Conservation (phyloP, 2,113 vertebrate species). For the Indicator indicator region DNA sequence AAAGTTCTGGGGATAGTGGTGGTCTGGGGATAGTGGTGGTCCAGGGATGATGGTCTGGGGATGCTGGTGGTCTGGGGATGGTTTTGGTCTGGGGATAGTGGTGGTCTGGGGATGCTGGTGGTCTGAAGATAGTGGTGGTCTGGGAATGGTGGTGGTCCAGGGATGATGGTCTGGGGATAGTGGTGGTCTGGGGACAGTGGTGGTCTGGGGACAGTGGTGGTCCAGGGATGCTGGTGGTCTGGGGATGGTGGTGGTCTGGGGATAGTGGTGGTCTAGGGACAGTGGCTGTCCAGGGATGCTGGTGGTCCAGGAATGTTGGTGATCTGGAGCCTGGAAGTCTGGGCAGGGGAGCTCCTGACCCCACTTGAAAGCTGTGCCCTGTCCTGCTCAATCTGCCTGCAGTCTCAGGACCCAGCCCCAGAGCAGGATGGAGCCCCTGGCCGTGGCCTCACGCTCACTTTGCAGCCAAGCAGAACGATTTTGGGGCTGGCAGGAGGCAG, state of each 20-base stretch:
- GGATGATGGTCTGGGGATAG: accelerated
- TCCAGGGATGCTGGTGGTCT: background rate
- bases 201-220: background rate
- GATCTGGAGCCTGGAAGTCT: accelerated
- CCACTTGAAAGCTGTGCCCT: background rate
- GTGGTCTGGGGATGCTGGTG: accelerated
- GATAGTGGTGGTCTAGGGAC: background rate
- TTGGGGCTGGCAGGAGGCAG: background rate
- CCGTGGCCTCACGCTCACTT: background rate
- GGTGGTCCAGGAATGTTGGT: background rate
- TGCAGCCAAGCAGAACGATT: background rate
- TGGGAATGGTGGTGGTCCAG: accelerated
- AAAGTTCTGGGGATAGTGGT: no score
- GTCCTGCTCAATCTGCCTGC: accelerated
- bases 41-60: background rate
- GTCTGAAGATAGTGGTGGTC: accelerated
- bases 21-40: accelerated
- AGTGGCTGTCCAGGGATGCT: background rate
- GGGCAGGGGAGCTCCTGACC: background rate
- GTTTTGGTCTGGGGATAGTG: background rate
- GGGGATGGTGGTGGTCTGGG: background rate
- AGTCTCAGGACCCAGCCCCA: background rate
- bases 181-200: background rate
- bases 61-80: background rate
- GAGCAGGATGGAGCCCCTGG: accelerated